phyloP scores from a whole-genome alignment of 1,140 invertebrate genomes.

The Akabosia matsudoensis region DNA sequence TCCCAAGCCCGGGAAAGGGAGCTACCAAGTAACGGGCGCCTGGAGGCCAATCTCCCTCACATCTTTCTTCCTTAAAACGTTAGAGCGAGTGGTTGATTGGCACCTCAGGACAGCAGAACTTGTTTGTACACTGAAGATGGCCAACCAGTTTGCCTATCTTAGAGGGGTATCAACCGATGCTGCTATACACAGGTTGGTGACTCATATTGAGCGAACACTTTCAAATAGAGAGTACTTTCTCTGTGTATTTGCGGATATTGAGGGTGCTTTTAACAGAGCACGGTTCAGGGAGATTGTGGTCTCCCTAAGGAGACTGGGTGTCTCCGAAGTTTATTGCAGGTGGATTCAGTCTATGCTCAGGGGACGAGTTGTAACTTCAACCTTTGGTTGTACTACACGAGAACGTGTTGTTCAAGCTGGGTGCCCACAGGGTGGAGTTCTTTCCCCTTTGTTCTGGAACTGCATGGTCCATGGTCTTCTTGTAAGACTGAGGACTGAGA shows the following conservation, averaged over 20 bases:
- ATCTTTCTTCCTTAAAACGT: slow-evolving; percentile 34
- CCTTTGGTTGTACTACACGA: background rate
- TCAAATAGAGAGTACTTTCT: background rate
- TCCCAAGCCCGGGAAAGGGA: slow-evolving; percentile 34
- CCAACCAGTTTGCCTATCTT: slow-evolving; percentile 36
- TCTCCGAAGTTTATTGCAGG: background rate
- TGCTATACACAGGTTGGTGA: background rate
- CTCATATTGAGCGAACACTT: background rate
- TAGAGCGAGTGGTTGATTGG: slow-evolving; percentile 38
- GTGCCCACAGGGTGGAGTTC: slow-evolving; percentile 32
- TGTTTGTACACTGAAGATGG: background rate
- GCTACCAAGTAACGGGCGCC: background rate
- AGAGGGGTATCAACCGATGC: slow-evolving; percentile 9
- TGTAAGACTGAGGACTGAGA: background rate
- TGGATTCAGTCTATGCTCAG: background rate
- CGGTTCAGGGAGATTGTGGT: background rate
- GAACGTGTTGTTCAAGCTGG: background rate
- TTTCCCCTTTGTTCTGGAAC: slow-evolving; percentile 30
- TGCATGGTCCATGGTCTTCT: slow-evolving; percentile 22
- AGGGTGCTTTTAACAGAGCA: slow-evolving; percentile 6
- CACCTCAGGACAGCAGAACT: slow-evolving; percentile 19
- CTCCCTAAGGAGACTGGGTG: background rate
- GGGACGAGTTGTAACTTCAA: background rate
- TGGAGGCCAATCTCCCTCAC: slow-evolving; percentile 41
- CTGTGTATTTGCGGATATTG: background rate